A percentile compares a stretch with the other conserved stretches of the same genome.
Evolutionary conservation across 1,140 invertebrate genomes (phyloP).

Genomic region (Sitobion miscanthi): DNA sequence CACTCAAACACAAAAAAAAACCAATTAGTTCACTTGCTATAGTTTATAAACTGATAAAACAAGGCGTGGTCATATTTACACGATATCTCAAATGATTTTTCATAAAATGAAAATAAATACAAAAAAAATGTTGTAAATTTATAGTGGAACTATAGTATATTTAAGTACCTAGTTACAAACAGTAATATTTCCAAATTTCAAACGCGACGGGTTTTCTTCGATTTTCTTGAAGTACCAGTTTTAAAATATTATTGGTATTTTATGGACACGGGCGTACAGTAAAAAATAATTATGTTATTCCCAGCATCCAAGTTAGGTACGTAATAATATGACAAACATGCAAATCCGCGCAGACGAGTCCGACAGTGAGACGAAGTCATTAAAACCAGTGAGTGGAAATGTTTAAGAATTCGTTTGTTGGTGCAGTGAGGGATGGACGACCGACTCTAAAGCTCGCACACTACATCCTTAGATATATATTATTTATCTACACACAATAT

Average conservation of each 20-base stretch:
- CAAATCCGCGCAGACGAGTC: not conserved
- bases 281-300: not conserved
- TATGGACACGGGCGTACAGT: not conserved
- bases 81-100: not conserved
- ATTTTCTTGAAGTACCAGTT: not conserved
- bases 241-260: not conserved
- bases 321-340: not conserved
- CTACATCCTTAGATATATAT: not conserved
- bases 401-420: not conserved
- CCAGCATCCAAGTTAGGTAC: not conserved
- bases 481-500: not conserved
- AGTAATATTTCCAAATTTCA: not conserved
- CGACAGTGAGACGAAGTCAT: not conserved
- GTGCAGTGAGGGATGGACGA: not conserved
- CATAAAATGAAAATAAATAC: not conserved
- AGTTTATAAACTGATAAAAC: no score
- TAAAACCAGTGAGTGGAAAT: not conserved
- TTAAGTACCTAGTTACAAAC: not conserved
- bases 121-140: not conserved
- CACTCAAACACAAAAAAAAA: no score
- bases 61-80: not conserved
- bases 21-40: no score
- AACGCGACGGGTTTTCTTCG: not conserved
- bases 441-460: not conserved
- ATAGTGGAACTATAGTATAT: no score